Evolutionary conservation across 2,888 invertebrate genomes (phyloP), one percentile per base, ranked within the genome.

Genomic region (Ephialtes manifestator): DNA sequence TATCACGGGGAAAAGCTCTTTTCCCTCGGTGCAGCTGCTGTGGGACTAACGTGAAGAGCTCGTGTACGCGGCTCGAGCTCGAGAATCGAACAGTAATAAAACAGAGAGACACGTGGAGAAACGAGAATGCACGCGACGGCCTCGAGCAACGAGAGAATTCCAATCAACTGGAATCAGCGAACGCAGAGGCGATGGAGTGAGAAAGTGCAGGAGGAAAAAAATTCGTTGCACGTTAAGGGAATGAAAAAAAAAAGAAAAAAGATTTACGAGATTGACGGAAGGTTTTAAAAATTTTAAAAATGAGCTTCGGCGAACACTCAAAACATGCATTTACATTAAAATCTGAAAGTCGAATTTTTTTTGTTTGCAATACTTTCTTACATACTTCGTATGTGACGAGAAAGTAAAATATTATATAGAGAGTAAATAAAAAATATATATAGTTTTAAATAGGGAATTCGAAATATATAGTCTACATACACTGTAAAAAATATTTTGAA

Each of bases 81-180:
- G 53, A 74, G 18, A 8, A 60, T 74, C 60, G 46, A 46, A 74
- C 74, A 60, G 60, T 60, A 74, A 74, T 74, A 60, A 74, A 60
- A 60, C 31, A 74, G 60, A 48, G 58, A 74, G 60, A 74, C 46
- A 74, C 60, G 74, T 60, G 74, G 74, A 46, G 28, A 39, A 58
- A 39, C 35, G 74, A 60, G 74, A 72, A 74, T 74, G 74, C 60
- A 60, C 28, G 28, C 58, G 46, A 60, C 72, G 72, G 28, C 60
- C 74, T 60, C 55, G 74, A 74, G n/a, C 74, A 74, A 72, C 72
- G 39, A 46, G 74, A 60, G 60, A 74, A 74, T 74, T 74, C 74
- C 74, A 74, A 74, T 74, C 46, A 74, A 74, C 74, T 74, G 74
- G 74, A 74, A 74, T 74, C 72, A 74, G 58, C 39, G 43, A 65